phyloP scores from a whole-genome alignment of 2,888 invertebrate species.

The Eristalinus aeneus region DNA sequence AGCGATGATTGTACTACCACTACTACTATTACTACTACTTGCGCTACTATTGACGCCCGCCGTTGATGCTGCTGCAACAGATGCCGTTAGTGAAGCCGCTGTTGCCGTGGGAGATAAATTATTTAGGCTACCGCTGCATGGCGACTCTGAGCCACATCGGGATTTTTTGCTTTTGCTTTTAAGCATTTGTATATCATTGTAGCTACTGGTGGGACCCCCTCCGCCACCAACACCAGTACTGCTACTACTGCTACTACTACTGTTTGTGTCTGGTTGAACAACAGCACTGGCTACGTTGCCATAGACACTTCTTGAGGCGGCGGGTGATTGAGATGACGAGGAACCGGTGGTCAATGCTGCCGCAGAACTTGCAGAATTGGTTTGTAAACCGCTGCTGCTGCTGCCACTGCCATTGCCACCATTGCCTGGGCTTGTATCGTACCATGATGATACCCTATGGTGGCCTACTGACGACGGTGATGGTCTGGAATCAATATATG shows the following conservation, averaged over 20 bases:
- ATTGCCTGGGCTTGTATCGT: slow-evolving; percentile 79
- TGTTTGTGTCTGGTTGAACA: slow-evolving; percentile 74
- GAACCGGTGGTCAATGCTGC: slow-evolving; percentile 63
- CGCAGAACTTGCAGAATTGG: slow-evolving; percentile 76
- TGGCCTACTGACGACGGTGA: slow-evolving; percentile 74
- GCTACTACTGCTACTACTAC: slow-evolving; percentile 69
- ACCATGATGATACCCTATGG: slow-evolving; percentile 80
- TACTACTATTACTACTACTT: slow-evolving; percentile 75
- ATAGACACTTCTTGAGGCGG: slow-evolving; percentile 77
- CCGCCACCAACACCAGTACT: slow-evolving; percentile 65
- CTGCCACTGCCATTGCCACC: slow-evolving; percentile 79
- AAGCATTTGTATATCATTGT: slow-evolving; percentile 73
- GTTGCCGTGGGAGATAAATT: slow-evolving; percentile 68
- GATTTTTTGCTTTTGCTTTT: slow-evolving; percentile 80
- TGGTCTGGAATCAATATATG: slow-evolving; percentile 72
- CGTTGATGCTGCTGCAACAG: slow-evolving; percentile 73
- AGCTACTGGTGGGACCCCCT: slow-evolving; percentile 59
- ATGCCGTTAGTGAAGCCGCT: slow-evolving; percentile 71
- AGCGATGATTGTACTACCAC: slow-evolving; percentile 73
- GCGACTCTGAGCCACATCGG: slow-evolving; percentile 82
- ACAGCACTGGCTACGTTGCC: slow-evolving; percentile 76
- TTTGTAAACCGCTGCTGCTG: slow-evolving; percentile 74
- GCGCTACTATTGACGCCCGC: slow-evolving; percentile 62
- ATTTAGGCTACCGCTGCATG: slow-evolving; percentile 77
- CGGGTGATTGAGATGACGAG: slow-evolving; percentile 72